phyloP scores from a whole-genome alignment of 1,140 invertebrate genomes.

The Armadillidium nasatum region DNA sequence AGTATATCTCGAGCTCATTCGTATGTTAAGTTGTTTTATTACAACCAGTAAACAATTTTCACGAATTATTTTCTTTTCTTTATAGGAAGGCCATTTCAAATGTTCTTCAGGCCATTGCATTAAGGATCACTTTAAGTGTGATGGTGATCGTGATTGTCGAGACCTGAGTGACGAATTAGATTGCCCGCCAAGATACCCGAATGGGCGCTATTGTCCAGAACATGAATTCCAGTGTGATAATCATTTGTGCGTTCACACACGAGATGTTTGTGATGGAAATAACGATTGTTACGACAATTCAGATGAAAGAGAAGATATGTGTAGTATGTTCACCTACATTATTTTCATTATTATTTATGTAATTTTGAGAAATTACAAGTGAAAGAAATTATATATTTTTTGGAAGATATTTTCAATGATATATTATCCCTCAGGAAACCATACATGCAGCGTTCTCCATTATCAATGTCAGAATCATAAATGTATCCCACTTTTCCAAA shows the following conservation, averaged over 20 bases:
- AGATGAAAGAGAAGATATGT: constrained; percentile 75
- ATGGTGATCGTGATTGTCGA: constrained; percentile 83
- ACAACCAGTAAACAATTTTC: neutral
- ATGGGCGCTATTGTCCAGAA: constrained; percentile 79
- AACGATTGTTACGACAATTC: constrained; percentile 87
- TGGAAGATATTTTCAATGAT: too few species aligned
- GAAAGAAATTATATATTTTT: too few species aligned
- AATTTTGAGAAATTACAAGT: too few species aligned
- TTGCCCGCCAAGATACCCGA: constrained; percentile 79
- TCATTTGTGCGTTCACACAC: constrained; percentile 77
- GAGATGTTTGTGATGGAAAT: constrained; percentile 79
- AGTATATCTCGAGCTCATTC: neutral
- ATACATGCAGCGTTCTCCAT: constrained; percentile 72
- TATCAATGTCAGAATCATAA: constrained; percentile 82
- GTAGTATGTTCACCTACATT: constrained; percentile 53
- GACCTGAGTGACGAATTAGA: constrained; percentile 90
- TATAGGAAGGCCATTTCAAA: constrained; percentile 61
- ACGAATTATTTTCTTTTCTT: constrained; percentile 5
- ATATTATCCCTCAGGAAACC: constrained; percentile 57
- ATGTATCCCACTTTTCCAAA: constrained; percentile 76
- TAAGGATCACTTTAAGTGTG: constrained; percentile 76
- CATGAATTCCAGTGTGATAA: constrained; percentile 80
- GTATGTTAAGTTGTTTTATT: neutral
- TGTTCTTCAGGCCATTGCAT: constrained; percentile 91
- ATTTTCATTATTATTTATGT: too few species aligned